These are phyloP conservation scores for Alca torda DNA, from an alignment of 2,797 vertebrate genomes.

Conservation along the genomic window DNA sequence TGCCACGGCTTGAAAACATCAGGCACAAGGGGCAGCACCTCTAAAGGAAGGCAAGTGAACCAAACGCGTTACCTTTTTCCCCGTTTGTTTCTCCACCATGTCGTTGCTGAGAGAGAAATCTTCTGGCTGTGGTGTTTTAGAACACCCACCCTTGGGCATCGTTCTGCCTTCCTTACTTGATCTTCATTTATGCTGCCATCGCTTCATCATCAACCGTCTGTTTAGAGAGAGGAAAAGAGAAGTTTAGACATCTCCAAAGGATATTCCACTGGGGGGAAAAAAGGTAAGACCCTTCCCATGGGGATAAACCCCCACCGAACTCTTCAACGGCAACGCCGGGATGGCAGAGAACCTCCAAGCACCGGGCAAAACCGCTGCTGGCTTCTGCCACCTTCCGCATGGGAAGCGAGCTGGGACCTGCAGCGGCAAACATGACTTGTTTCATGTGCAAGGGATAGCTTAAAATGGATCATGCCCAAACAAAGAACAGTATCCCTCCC, in stretches of 20 bases:
- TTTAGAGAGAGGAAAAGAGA: slow-evolving; percentile 20
- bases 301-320: neutral
- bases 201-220: slow-evolving; percentile 98
- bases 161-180: slow-evolving; percentile 96
- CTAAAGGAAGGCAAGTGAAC: neutral
- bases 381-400: neutral
- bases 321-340: neutral
- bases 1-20: rapidly evolving
- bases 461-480: neutral
- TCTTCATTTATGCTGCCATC: slow-evolving; percentile 90
- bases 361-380: neutral
- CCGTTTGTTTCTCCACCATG: slow-evolving; percentile 99
- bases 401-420: neutral
- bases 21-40: neutral
- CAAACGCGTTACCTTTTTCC: slow-evolving; percentile 90
- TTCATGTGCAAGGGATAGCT: neutral
- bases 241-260: neutral
- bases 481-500: neutral
- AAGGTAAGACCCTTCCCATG: neutral
- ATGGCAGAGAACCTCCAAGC: neutral
- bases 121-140: slow-evolving; percentile 98
- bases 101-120: slow-evolving; percentile 97
- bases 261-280: rapidly evolving
- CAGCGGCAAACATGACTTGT: neutral
- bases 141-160: slow-evolving; percentile 99